Base-by-base conservation (phyloP, 2,797 vertebrate genomes). In the Pseudocheirus occidentalis region DNA sequence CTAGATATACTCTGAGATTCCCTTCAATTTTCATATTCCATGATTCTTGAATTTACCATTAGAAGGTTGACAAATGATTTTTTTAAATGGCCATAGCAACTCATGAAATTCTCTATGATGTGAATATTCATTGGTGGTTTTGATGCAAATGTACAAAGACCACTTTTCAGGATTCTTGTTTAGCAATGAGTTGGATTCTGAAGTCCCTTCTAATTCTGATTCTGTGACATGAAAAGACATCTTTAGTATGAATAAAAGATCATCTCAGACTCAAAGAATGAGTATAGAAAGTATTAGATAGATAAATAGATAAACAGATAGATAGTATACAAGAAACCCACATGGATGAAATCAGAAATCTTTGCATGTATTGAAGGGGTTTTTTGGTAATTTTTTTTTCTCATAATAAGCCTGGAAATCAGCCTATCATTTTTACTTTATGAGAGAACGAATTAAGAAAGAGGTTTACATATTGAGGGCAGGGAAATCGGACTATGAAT, bases 331-430 rank as follows among this genome's bases (percentile, higher is more conserved):
- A 58, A 58, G 57, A 58, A 58, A 50, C 10, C 10, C 73, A 87
- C 40, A 87, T 27, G 46, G 40, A 87, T 87, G 24, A 87, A 87
- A 27, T 46, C 21, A 46, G 27, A 34, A 50, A 50, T 27, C 40
- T 87, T 87, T 87, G 50, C 9, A 50, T 46, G 34, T 11, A 91
- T 55, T 34, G 54, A 92, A n/a, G 57, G 57, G 66, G n/a, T 62
- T 94, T 91, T 54, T 66, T 52, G 58, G 92, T 4, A 4, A 54
- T 54, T 29, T 13, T 46, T 90, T 24, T 6, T 55, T 93, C 40
- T 95, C 31, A 92, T 91, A 12, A 81, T 66, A 21, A 56, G 81
- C 55, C 93, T 52, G 73, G 59, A 94, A 95, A 40, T 91, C 40
- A 27, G 10, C 40, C 40, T 87, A 87, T 87, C 21, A 50, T 87